These are phyloP conservation scores for Zaprionus taronus DNA, from an alignment of 1,140 invertebrate species.

Conservation along the genomic window DNA sequence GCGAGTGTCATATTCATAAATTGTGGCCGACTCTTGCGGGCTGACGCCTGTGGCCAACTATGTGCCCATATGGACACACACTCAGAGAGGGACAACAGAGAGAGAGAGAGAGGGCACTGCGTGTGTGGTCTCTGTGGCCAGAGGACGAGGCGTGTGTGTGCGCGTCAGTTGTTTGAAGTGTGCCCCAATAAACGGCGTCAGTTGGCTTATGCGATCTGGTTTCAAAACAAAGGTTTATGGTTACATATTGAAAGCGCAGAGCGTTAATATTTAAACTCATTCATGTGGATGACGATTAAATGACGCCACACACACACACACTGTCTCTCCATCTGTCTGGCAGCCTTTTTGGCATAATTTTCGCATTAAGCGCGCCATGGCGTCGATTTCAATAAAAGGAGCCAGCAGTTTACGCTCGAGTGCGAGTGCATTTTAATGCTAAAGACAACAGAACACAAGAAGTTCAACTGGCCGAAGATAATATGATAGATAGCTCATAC, in stretches of 20 bases:
- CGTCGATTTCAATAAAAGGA: background rate
- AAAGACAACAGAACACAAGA: background rate
- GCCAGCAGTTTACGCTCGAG: conserved; percentile 2
- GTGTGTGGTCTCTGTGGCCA: conserved; percentile 17
- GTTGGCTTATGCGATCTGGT: conserved; percentile 38
- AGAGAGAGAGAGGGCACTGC: background rate
- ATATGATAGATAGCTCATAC: background rate
- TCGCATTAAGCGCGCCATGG: background rate
- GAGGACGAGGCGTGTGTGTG: conserved; percentile 10
- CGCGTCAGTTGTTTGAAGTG: conserved; percentile 41
- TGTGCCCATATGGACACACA: conserved; percentile 24
- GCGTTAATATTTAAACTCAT: conserved; percentile 33
- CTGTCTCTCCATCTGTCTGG: background rate
- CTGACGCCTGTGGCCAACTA: conserved; percentile 37
- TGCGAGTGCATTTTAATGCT: conserved; percentile 6
- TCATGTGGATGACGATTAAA: conserved; percentile 45
- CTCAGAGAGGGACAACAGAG: background rate
- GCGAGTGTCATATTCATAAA: conserved; percentile 52
- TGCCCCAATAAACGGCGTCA: conserved; percentile 35
- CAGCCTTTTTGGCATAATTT: background rate
- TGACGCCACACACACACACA: conserved; percentile 28
- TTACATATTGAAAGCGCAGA: conserved; percentile 41
- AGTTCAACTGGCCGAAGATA: background rate
- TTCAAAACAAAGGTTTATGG: conserved; percentile 51
- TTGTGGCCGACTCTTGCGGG: conserved; percentile 32